Base-by-base conservation (phyloP, 2,888 invertebrate genomes). In the Melipona beecheii region DNA sequence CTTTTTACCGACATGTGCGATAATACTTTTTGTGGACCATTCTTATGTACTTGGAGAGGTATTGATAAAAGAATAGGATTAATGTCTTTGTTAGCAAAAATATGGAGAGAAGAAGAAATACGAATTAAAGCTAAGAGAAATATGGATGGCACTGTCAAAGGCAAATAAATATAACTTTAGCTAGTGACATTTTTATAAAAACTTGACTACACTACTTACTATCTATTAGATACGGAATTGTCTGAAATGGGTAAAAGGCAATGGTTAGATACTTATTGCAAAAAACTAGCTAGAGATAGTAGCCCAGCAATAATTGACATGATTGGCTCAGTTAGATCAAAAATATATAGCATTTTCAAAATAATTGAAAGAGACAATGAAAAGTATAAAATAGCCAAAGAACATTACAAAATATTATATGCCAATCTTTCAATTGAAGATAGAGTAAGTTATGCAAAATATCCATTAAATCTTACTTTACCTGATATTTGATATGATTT, bases 41-140 rank as follows among this genome's bases (percentile, higher is more conserved):
- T 94, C 87, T 87, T 95, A 31, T 93, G 94, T 49, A 95, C 95
- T 2, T 95, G 95, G 95, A 92, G 94, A 82, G 91, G 93, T 4
- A 90, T 87, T 19, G 90, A 91, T 70, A 93, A 92, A 66, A 86
- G 91, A 24, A 91, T 89, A 56, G 93, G 93, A 24, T 87, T 95
- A 11, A 80, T 94, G 68, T 92, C 94, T 0, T 86, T 95, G 60
- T 82, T 95, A 49, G 91, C 95, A 69, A 91, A 88, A 75, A 90
- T 94, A 71, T 95, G 95, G 93, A 91, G 95, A 66, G 92, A 94
- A 31, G 95, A 95, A 87, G 95, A 94, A 88, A 89, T 91, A 43
- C 84, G 89, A 58, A 81, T 94, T 52, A 91, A 91, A 17, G 94
- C 94, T 0, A 90, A 93, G 85, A 91, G 91, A 71, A 92, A 90